These are phyloP conservation scores for Melipona bicolor DNA, from an alignment of 2,888 invertebrate genomes.

Conservation along the genomic window DNA sequence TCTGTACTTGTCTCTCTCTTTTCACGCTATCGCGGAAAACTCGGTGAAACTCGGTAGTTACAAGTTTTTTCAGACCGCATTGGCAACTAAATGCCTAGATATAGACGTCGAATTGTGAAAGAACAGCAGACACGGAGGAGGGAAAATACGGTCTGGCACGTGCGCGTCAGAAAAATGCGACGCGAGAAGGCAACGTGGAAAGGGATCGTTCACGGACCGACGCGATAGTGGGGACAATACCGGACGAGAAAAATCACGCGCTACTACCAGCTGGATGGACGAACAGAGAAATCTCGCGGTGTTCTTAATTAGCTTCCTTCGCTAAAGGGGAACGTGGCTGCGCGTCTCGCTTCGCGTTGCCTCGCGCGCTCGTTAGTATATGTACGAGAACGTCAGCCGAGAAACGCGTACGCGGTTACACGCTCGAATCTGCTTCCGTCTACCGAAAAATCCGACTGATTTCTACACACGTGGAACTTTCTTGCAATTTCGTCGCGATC, in stretches of 20 bases:
- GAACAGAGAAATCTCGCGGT: constrained; percentile 52
- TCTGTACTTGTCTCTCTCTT: neutral
- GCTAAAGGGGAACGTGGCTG: constrained; percentile 64
- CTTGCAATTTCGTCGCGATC: neutral
- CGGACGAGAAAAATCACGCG: constrained; percentile 49
- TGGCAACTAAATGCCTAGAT: neutral
- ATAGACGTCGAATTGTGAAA: neutral
- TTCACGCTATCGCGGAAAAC: neutral
- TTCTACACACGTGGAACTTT: neutral
- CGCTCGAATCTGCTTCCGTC: neutral
- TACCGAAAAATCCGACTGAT: neutral
- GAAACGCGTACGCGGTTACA: constrained; percentile 50
- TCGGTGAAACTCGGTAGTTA: neutral
- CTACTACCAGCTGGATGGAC: constrained; percentile 48
- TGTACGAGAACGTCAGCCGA: constrained; percentile 43
- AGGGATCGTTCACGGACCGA: neutral
- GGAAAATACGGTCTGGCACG: neutral
- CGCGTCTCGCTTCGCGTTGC: constrained; percentile 56
- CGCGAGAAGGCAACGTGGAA: neutral
- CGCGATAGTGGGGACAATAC: constrained; percentile 9
- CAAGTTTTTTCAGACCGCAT: neutral
- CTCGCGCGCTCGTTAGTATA: constrained; percentile 65
- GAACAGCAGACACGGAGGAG: no score
- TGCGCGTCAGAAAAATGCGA: neutral
- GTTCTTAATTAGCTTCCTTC: constrained; percentile 72